A percentile compares a stretch with the other conserved stretches of the same genome.
Evolutionary conservation across 2,113 vertebrate species (phyloP).

Genomic region (Pygoscelis adeliae): DNA sequence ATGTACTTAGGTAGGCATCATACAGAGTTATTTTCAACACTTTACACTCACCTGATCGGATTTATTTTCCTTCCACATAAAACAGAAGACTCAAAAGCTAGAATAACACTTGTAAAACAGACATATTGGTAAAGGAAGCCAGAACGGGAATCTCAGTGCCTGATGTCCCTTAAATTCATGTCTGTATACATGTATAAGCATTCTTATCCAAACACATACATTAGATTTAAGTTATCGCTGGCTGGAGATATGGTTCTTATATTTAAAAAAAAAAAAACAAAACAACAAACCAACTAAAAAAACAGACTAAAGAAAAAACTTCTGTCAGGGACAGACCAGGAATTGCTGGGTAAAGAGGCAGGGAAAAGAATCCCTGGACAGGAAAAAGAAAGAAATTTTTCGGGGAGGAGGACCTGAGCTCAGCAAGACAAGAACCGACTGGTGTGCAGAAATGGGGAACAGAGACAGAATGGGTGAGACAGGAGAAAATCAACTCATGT

Average conservation of each 20-base stretch:
- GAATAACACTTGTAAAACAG: background rate
- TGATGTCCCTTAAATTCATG: background rate
- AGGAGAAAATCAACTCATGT: background rate
- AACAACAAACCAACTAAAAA: background rate
- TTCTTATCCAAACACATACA: background rate
- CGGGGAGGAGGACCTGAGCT: background rate
- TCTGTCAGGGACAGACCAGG: background rate
- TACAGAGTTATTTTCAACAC: background rate
- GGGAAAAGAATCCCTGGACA: background rate
- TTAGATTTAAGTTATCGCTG: background rate
- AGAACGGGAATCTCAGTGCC: background rate
- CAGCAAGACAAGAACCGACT: background rate
- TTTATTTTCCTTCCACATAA: background rate
- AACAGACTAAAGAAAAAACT: background rate
- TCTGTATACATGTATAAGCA: fast-evolving
- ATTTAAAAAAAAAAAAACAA: background rate
- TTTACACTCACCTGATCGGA: background rate
- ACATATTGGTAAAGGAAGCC: background rate
- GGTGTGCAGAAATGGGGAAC: background rate
- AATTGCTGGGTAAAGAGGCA: background rate
- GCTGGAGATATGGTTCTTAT: background rate
- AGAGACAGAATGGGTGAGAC: background rate
- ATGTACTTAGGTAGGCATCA: background rate
- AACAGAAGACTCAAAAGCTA: background rate
- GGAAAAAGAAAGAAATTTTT: background rate